Evolutionary conservation across 1,140 invertebrate genomes (phyloP), one percentile per base, ranked within the genome.

Genomic region (Lepidurus couesii): DNA sequence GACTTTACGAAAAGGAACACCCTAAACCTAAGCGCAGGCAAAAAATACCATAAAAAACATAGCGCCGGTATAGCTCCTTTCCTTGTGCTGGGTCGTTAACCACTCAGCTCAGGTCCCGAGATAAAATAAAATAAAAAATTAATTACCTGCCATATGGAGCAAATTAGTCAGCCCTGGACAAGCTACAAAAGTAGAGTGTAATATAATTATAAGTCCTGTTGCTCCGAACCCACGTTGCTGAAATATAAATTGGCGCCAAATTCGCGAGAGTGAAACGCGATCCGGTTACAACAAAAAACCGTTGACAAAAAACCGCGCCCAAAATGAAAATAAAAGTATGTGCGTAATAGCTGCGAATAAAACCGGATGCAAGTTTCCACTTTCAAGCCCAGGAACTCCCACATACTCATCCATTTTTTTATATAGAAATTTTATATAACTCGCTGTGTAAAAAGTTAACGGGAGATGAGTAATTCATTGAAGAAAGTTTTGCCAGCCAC

Each of bases 71-170:
- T 7, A 16, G 53, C 21, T 65, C 21, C 53, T 34, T 34, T 3
- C 34, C 34, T 34, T 34, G 34, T 34, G 53, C 21, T 65, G 53
- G 53, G 53, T 65, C 53, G 53, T 65, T 65, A 65, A 65, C 53
- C 53, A 65, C 53, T 65, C 53, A 21, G 53, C 13, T 65, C 53
- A 65, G 21, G 53, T 65, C 53, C n/a, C 34, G 34, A 34, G 34
- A 34, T 34, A 21, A 65, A 21, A 65, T 53, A 65, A 5, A 47
- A 65, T 7, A 65, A 65, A 65, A 65, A 65, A 65, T 13, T 65
- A 65, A 65, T 65, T 65, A 65, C 53, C 53, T 65, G 53, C 53
- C 53, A 65, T 65, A 65, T 65, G 53, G 53, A 65, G 16, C 53
- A 21, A 65, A 65, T 65, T 65, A 65, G 53, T 65, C 53, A 13